Evolutionary conservation across 1,140 invertebrate genomes (phyloP).

Genomic region (Planococcus citri): DNA sequence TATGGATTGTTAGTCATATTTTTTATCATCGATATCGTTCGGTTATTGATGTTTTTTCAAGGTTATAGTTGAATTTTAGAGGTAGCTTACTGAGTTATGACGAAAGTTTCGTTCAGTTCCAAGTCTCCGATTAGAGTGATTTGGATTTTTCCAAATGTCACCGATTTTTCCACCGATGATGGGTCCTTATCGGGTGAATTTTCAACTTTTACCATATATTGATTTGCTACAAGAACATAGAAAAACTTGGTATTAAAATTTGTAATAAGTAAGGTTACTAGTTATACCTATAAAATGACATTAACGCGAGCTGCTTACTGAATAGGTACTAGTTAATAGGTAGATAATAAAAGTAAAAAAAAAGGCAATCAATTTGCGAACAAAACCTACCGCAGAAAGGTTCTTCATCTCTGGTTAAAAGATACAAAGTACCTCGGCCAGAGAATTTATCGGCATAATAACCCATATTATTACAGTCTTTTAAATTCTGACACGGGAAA

Average conservation of each 20-base stretch:
- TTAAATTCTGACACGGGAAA: conserved; percentile 49
- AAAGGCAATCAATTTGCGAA: too few species aligned
- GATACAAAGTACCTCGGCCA: conserved; percentile 66
- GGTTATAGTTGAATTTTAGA: not conserved
- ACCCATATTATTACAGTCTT: conserved; percentile 79
- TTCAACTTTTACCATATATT: conserved; percentile 69
- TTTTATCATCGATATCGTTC: too few species aligned
- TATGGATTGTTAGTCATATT: too few species aligned
- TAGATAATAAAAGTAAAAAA: too few species aligned
- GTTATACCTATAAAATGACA: too few species aligned
- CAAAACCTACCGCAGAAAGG: conserved; percentile 66
- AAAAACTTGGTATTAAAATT: conserved; percentile 22
- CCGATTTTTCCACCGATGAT: conserved; percentile 35
- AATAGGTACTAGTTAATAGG: too few species aligned
- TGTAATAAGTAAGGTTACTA: too few species aligned
- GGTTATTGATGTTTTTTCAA: too few species aligned
- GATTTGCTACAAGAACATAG: conserved; percentile 49
- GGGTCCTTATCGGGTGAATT: conserved; percentile 50
- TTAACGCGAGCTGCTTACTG: too few species aligned
- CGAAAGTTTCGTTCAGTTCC: conserved; percentile 75
- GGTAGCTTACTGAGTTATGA: conserved; percentile 58
- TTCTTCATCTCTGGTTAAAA: conserved; percentile 78
- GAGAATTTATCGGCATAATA: conserved; percentile 75
- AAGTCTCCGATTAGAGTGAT: conserved; percentile 66
- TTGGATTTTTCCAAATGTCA: conserved; percentile 69